phyloP scores from a whole-genome alignment of 2,113 vertebrate species.

The Morphnarchus princeps region DNA sequence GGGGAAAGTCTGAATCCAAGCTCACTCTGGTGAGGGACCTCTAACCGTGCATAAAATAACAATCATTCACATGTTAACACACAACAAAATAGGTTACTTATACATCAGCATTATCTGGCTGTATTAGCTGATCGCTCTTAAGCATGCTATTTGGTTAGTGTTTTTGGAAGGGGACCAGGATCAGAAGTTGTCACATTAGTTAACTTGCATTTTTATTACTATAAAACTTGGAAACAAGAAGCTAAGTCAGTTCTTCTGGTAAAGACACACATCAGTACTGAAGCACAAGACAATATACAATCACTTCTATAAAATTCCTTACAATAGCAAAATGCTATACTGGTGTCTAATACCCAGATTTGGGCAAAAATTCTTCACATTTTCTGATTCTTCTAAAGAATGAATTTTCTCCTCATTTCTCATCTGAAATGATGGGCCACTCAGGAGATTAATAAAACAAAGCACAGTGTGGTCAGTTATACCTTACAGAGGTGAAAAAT shows the following conservation, averaged over 20 bases:
- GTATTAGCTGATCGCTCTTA: not conserved
- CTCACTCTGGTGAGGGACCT: not conserved
- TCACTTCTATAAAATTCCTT: not conserved
- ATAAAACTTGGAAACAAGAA: not conserved
- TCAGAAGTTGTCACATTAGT: not conserved
- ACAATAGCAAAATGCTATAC: slow-evolving; percentile 65
- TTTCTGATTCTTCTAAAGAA: slow-evolving; percentile 66
- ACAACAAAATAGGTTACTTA: not conserved
- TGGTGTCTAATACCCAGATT: slow-evolving; percentile 44
- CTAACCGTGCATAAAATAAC: not conserved
- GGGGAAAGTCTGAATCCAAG: not conserved
- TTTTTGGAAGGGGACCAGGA: not conserved
- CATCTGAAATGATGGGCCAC: slow-evolving; percentile 39
- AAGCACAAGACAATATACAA: slow-evolving; percentile 19
- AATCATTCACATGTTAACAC: not conserved
- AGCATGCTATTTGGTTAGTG: not conserved
- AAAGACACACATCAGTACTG: not conserved
- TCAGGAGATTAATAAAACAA: not conserved
- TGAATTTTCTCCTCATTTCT: slow-evolving; percentile 45
- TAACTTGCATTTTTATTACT: slow-evolving; percentile 39
- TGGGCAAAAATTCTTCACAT: slow-evolving; percentile 32
- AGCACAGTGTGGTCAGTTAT: not conserved
- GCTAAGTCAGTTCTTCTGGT: not conserved
- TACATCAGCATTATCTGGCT: not conserved
- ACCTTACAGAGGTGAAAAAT: not conserved